phyloP scores from a whole-genome alignment of 2,797 vertebrate species.

The Fundulus diaphanus region DNA sequence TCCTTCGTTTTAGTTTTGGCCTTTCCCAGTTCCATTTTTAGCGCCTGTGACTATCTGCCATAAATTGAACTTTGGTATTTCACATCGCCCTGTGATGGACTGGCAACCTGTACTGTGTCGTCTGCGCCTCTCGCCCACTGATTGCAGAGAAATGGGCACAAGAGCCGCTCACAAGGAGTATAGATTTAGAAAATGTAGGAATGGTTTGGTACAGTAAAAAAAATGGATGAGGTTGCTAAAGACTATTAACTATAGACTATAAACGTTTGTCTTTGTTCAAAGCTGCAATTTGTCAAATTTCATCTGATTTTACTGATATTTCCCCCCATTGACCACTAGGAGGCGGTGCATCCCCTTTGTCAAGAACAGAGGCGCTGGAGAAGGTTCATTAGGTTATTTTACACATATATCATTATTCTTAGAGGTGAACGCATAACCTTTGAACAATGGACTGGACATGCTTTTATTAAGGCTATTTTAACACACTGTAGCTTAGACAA shows the following conservation, averaged over 20 bases:
- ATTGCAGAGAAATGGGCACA: too few relatives aligned
- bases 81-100: too few relatives aligned
- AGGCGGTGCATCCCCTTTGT: slow-evolving; percentile 10
- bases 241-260: background rate
- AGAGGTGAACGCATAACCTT: background rate
- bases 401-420: background rate
- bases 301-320: background rate
- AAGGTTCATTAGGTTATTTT: background rate
- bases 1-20: too few relatives aligned
- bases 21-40: too few relatives aligned
- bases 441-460: background rate
- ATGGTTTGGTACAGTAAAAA: too few relatives aligned
- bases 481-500: background rate
- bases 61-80: too few relatives aligned
- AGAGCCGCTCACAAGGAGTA: too few relatives aligned
- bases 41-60: too few relatives aligned
- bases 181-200: too few relatives aligned
- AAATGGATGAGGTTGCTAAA: too few relatives aligned
- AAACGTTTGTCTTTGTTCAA: background rate
- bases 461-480: background rate
- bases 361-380: background rate
- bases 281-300: background rate
- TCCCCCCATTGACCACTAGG: slow-evolving; percentile 39
- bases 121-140: too few relatives aligned
- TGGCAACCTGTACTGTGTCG: too few relatives aligned